Conservation (phyloP, 2,797 vertebrate genomes). For the Syndactyla subalaris region DNA sequence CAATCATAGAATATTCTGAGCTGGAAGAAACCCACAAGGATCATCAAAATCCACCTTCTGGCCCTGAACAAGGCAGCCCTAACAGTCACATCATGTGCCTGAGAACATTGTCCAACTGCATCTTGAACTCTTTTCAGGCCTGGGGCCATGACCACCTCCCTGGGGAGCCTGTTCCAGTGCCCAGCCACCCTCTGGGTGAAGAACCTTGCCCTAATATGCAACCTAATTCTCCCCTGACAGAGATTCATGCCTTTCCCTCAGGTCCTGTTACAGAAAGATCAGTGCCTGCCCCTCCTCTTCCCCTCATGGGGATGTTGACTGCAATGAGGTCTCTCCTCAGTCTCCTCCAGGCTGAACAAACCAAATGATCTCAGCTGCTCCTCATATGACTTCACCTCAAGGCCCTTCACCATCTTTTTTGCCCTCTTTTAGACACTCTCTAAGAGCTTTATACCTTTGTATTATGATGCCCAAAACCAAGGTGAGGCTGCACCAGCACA, state of each 20-base stretch:
- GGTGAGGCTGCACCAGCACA: neutral
- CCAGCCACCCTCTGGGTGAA: neutral
- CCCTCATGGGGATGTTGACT: accelerated
- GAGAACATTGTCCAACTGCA: neutral
- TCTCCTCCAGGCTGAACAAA: neutral
- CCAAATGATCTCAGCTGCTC: neutral
- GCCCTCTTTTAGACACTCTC: neutral
- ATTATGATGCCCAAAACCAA: neutral
- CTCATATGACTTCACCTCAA: neutral
- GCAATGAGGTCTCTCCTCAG: neutral
- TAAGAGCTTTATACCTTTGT: neutral
- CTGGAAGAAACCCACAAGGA: neutral
- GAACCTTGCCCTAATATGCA: neutral
- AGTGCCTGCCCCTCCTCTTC: neutral
- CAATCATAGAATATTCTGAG: neutral
- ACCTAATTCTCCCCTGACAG: neutral
- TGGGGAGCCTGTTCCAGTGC: neutral
- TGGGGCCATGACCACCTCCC: neutral
- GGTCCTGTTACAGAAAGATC: neutral
- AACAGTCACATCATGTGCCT: neutral
- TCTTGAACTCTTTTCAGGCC: neutral
- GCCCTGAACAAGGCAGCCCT: neutral
- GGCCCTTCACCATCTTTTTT: neutral
- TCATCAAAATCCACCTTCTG: neutral
- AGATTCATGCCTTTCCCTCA: neutral